These are phyloP conservation scores for Oconnorella tubifera DNA, from an alignment of 2,888 invertebrate species.

Conservation along the genomic window DNA sequence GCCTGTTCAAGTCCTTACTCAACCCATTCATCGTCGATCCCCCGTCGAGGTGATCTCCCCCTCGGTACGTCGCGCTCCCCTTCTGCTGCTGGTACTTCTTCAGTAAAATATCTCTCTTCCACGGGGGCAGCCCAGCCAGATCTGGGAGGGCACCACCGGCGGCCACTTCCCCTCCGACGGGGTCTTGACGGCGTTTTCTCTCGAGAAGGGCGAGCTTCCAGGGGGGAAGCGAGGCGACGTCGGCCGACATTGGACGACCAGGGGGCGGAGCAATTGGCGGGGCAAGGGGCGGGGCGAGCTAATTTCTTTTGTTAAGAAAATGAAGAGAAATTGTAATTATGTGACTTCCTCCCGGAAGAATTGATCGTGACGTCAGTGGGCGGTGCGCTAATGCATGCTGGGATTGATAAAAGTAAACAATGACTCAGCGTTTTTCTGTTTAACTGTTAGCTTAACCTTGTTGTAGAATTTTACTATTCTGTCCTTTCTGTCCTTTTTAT, in stretches of 20 bases:
- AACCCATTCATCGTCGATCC: slow-evolving; percentile 7
- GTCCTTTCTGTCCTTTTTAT: no score
- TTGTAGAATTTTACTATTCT: no score
- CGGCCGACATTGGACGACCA: slow-evolving; percentile 12
- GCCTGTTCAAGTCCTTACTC: neutral
- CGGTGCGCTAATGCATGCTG: no score
- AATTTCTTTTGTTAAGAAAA: no score
- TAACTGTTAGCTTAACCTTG: no score
- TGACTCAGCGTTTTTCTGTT: no score
- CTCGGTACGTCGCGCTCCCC: neutral
- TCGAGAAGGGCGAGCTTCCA: slow-evolving; percentile 17
- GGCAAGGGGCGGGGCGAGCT: no score
- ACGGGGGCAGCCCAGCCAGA: neutral
- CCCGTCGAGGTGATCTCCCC: neutral
- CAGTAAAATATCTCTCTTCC: neutral
- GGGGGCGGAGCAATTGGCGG: no score
- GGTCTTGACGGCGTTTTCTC: slow-evolving; percentile 4
- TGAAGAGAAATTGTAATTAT: no score
- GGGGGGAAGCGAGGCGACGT: slow-evolving; percentile 10
- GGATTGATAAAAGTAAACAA: no score
- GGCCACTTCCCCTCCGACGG: neutral
- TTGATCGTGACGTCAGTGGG: no score
- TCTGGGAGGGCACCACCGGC: neutral
- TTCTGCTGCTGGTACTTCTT: slow-evolving; percentile 4
- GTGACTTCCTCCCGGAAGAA: no score